Conservation (phyloP, 2,113 vertebrate species). For the Astatotilapia flaviijosephi region DNA sequence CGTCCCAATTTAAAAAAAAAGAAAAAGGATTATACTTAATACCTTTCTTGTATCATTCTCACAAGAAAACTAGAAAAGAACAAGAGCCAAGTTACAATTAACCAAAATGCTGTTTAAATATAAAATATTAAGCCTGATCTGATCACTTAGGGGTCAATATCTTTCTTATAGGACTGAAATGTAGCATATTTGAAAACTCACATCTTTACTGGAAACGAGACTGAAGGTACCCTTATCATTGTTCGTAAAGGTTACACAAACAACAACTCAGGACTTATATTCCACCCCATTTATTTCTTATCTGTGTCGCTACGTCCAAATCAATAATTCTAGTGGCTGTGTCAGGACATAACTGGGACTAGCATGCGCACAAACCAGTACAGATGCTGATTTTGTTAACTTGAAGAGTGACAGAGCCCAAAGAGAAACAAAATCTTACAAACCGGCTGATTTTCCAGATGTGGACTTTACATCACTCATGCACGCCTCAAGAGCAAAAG, state of each 20-base stretch:
- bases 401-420: not conserved
- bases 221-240: not conserved
- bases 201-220: not conserved
- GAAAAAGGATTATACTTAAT: not conserved
- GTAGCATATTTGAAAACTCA: not conserved
- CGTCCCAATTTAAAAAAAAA: not conserved
- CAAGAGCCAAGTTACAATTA: not conserved
- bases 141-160: not conserved
- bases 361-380: not conserved
- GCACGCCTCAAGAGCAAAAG: not conserved
- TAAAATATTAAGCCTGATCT: not conserved
- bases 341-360: not conserved
- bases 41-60: not conserved
- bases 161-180: not conserved
- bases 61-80: not conserved
- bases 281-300: not conserved
- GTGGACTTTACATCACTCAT: not conserved
- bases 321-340: not conserved
- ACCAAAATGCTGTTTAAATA: not conserved
- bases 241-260: not conserved
- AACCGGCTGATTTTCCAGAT: not conserved
- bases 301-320: not conserved
- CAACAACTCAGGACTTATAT: slow-evolving; percentile 17
- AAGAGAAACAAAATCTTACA: not conserved
- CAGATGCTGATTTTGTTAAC: not conserved